phyloP scores from a whole-genome alignment of 2,113 vertebrate species.

The Ardeotis arabs region DNA sequence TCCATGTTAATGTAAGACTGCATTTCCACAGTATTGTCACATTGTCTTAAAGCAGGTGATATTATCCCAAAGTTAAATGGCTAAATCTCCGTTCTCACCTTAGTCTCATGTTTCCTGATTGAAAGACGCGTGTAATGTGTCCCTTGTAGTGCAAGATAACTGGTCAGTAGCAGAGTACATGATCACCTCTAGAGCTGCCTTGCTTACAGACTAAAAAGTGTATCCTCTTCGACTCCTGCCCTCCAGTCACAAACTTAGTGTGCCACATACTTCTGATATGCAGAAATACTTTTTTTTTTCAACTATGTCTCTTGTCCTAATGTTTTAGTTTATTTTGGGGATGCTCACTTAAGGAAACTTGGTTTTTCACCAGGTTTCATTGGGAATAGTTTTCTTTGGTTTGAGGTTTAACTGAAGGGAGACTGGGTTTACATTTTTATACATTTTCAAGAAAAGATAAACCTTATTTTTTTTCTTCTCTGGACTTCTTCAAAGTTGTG shows the following conservation, averaged over 20 bases:
- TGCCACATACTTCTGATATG: background rate
- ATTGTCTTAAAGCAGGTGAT: background rate
- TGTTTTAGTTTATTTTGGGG: background rate
- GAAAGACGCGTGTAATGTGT: background rate
- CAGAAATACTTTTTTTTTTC: background rate
- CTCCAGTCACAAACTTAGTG: background rate
- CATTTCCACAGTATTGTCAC: background rate
- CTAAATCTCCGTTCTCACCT: background rate
- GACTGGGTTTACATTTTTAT: background rate
- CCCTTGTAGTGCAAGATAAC: background rate
- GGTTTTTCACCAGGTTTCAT: background rate
- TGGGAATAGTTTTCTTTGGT: background rate
- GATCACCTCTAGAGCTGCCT: background rate
- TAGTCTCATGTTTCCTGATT: background rate
- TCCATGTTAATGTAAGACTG: rapidly evolving
- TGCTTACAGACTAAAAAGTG: background rate
- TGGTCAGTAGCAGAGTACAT: background rate
- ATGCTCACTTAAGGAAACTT: background rate
- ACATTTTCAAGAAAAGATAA: background rate
- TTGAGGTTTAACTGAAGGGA: background rate
- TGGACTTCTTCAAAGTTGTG: conserved; percentile 68
- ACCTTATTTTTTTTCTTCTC: background rate
- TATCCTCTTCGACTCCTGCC: background rate
- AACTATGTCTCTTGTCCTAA: background rate
- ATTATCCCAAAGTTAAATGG: background rate